A percentile compares a stretch with the other conserved stretches of the same genome.
phyloP scores from a whole-genome alignment of 2,113 vertebrate genomes.

The Mobula birostris region DNA sequence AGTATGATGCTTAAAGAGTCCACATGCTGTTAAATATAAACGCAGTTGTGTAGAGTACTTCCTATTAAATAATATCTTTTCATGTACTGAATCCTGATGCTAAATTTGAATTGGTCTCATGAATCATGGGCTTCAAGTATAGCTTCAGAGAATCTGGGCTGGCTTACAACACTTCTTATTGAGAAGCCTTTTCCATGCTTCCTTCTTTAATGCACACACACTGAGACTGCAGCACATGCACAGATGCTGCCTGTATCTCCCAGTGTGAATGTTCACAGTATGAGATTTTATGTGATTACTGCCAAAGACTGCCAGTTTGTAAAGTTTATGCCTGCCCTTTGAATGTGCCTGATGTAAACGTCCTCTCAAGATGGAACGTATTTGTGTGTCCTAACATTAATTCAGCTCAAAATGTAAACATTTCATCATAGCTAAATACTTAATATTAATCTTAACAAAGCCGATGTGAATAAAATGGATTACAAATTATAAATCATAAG shows the following conservation, averaged over 20 bases:
- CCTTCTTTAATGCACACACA: slow-evolving; percentile 15
- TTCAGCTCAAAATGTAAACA: neutral
- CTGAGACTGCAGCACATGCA: neutral
- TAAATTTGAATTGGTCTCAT: slow-evolving; percentile 29
- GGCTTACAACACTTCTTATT: neutral
- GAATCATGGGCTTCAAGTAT: neutral
- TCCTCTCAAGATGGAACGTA: neutral
- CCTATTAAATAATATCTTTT: neutral
- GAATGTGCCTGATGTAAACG: neutral
- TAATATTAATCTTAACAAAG: neutral
- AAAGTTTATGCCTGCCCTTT: neutral
- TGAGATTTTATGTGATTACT: neutral
- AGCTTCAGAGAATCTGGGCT: neutral
- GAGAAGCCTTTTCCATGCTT: neutral
- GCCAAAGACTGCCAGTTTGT: neutral
- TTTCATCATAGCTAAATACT: neutral
- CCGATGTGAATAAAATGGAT: neutral
- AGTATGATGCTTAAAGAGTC: neutral
- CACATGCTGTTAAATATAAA: neutral
- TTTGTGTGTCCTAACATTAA: neutral
- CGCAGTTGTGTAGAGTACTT: neutral
- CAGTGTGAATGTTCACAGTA: neutral
- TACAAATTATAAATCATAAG: neutral
- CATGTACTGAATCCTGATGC: neutral
- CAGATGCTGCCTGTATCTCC: neutral